These are phyloP conservation scores for Melanostigma gelatinosum DNA, from an alignment of 2,113 vertebrate species.

Conservation along the genomic window DNA sequence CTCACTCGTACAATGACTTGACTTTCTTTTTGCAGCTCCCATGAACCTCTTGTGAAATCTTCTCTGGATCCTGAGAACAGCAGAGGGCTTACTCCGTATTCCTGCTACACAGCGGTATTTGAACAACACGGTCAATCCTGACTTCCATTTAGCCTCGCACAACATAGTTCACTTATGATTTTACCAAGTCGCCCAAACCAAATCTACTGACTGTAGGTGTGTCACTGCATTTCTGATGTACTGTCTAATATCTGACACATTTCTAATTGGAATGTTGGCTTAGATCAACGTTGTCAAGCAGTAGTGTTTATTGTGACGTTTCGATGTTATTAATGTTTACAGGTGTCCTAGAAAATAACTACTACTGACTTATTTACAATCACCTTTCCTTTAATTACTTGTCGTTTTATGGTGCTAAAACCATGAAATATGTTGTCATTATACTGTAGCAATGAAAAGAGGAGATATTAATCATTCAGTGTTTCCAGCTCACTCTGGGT, in stretches of 20 bases:
- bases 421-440: slow-evolving; percentile 27
- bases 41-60: slow-evolving; percentile 10
- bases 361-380: slow-evolving; percentile 11
- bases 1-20: slow-evolving; percentile 5
- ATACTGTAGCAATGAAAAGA: slow-evolving; percentile 31
- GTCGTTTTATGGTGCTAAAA: not conserved
- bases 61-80: not conserved
- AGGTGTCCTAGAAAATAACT: not conserved
- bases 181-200: slow-evolving; percentile 10
- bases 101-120: slow-evolving; percentile 7
- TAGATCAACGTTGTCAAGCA: not conserved
- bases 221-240: slow-evolving; percentile 10
- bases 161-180: slow-evolving; percentile 34
- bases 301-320: not conserved
- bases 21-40: slow-evolving; percentile 3
- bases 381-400: slow-evolving; percentile 32
- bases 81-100: slow-evolving; percentile 33
- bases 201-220: not conserved
- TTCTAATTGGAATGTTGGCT: not conserved
- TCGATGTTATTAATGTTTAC: not conserved
- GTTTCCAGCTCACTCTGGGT: slow-evolving; percentile 19
- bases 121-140: slow-evolving; percentile 42
- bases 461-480: slow-evolving; percentile 47
- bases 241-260: not conserved
- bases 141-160: slow-evolving; percentile 40